Percentiles rank a stretch among this genome's conserved stretches.
These are phyloP conservation scores for Watsonalla cultraria DNA, from an alignment of 2,888 invertebrate species.

Conservation along the genomic window DNA sequence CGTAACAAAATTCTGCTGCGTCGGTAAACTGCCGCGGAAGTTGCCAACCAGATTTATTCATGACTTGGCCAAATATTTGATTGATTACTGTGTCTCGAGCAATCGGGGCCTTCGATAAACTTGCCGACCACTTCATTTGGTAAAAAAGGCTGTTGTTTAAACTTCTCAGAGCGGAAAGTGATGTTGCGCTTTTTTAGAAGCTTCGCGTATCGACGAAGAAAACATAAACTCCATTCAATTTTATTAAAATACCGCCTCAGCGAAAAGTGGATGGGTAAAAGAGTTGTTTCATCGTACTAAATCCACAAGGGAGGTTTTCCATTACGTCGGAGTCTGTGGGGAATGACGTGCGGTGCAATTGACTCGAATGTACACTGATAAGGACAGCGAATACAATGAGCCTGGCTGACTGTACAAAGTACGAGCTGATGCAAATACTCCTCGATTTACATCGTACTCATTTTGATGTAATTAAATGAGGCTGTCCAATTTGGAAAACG, in stretches of 20 bases:
- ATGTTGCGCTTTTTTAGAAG: conserved; percentile 47
- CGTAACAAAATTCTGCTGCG: conserved; percentile 22
- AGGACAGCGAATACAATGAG: background rate
- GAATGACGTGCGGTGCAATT: background rate
- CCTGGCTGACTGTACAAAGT: background rate
- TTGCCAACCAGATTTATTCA: conserved; percentile 63
- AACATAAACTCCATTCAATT: conserved; percentile 40
- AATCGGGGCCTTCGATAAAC: conserved; percentile 63
- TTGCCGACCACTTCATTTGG: conserved; percentile 67
- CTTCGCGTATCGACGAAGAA: conserved; percentile 21
- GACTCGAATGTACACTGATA: background rate
- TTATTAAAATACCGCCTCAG: conserved; percentile 9
- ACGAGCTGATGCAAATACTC: background rate
- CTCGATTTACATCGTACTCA: no score
- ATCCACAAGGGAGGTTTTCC: conserved; percentile 3
- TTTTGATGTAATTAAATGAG: no score
- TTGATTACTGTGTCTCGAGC: conserved; percentile 68
- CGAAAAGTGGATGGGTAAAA: background rate
- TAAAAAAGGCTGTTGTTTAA: conserved; percentile 62
- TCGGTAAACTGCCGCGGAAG: conserved; percentile 27
- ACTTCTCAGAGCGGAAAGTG: conserved; percentile 43
- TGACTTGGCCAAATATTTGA: conserved; percentile 73
- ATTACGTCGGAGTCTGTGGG: background rate
- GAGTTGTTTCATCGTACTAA: conserved; percentile 9
- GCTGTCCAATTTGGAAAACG: no score